A percentile compares a stretch with the other conserved stretches of the same genome.
phyloP scores from a whole-genome alignment of 2,113 vertebrate genomes.

The Onychostoma macrolepis region DNA sequence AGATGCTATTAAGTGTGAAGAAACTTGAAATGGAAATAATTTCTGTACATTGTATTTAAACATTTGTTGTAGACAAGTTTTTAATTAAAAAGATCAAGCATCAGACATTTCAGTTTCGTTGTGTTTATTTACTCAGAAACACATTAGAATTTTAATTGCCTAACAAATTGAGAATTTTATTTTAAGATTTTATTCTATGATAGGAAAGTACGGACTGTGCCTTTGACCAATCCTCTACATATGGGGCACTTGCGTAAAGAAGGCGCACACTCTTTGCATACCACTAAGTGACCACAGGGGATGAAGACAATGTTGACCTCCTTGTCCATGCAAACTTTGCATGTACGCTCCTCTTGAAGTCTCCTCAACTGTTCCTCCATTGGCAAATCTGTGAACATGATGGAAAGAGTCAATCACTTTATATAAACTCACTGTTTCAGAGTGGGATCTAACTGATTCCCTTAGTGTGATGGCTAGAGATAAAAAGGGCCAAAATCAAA shows the following conservation, averaged over 20 bases:
- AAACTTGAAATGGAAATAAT: background rate
- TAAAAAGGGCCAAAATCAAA: constrained; percentile 36
- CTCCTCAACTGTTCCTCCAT: constrained; percentile 84
- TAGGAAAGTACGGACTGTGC: constrained; percentile 83
- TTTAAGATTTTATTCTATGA: too few relatives aligned
- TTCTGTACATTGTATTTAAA: background rate
- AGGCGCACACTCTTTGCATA: constrained; percentile 85
- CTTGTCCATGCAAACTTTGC: constrained; percentile 92
- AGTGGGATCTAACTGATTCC: constrained; percentile 56
- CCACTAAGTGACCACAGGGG: constrained; percentile 90
- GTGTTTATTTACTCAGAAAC: background rate
- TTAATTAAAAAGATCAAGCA: background rate
- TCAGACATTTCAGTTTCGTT: background rate
- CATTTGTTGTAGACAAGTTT: background rate
- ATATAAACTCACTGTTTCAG: constrained; percentile 28
- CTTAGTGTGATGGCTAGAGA: constrained; percentile 52
- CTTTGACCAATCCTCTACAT: constrained; percentile 83
- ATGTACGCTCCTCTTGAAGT: constrained; percentile 84
- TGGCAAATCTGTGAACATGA: constrained; percentile 69
- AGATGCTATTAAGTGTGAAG: background rate
- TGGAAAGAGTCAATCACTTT: background rate
- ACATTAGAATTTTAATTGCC: background rate
- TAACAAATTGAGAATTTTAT: too few relatives aligned
- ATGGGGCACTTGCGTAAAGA: constrained; percentile 86
- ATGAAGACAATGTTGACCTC: constrained; percentile 87